Conservation (phyloP, 2,797 vertebrate species). For the Menidia menidia region DNA sequence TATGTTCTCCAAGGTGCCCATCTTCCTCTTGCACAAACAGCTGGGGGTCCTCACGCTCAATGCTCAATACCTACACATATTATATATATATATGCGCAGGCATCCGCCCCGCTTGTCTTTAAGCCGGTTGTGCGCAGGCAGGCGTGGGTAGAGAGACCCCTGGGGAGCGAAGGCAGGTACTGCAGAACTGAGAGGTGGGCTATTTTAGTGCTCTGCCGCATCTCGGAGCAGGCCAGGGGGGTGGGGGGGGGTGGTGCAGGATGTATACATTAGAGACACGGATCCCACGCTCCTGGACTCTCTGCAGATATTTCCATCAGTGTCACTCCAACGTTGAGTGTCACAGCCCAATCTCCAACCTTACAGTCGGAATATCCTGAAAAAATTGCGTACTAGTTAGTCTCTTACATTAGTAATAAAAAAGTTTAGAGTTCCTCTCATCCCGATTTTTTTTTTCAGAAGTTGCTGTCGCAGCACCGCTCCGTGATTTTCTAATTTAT, state of each 20-base stretch:
- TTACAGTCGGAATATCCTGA: not conserved
- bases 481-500: slow-evolving; percentile 21
- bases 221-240: slow-evolving; percentile 41
- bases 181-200: slow-evolving; percentile 67
- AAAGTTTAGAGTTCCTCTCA: slow-evolving; percentile 17
- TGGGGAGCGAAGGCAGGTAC: slow-evolving; percentile 72
- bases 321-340: not conserved
- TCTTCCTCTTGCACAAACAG: slow-evolving; percentile 20
- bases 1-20: not conserved
- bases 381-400: not conserved
- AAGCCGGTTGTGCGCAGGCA: slow-evolving; percentile 56
- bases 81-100: not conserved
- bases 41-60: slow-evolving; percentile 1
- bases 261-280: slow-evolving; percentile 17
- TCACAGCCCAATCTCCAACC: not conserved
- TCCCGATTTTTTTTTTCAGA: slow-evolving; percentile 13
- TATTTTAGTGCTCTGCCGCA: slow-evolving; percentile 75
- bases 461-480: slow-evolving; percentile 7
- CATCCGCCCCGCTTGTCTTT: slow-evolving; percentile 32
- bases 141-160: slow-evolving; percentile 76
- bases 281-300: slow-evolving; percentile 6
- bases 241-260: slow-evolving; percentile 21
- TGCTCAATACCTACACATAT: slow-evolving; percentile 2
- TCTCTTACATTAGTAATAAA: not conserved
- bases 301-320: slow-evolving; percentile 22